These are phyloP conservation scores for Tachycineta bicolor DNA, from an alignment of 2,113 vertebrate species.

Conservation along the genomic window DNA sequence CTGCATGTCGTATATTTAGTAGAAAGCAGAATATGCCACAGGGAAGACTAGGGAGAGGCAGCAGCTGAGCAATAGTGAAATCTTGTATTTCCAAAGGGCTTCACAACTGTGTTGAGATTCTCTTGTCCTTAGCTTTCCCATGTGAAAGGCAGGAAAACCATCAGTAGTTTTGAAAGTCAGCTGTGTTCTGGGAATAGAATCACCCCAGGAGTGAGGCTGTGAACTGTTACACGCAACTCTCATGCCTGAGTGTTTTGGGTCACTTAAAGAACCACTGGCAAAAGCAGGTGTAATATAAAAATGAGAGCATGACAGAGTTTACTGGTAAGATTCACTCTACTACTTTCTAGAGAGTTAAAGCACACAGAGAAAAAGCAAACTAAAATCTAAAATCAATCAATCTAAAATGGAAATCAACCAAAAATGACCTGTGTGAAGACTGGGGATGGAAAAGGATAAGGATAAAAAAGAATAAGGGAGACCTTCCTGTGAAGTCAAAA, in stretches of 20 bases:
- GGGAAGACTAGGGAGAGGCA: neutral
- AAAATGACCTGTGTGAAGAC: neutral
- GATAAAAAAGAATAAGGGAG: neutral
- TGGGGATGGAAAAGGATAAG: neutral
- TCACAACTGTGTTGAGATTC: neutral
- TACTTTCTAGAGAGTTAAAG: neutral
- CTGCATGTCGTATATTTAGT: neutral
- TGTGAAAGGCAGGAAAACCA: neutral
- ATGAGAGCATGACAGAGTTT: neutral
- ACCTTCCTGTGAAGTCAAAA: neutral
- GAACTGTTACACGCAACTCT: neutral
- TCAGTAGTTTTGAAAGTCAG: neutral
- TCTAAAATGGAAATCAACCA: neutral
- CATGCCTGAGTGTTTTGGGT: neutral
- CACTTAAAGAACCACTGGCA: neutral
- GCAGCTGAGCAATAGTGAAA: neutral
- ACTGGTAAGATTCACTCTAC: neutral
- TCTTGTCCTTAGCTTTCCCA: neutral
- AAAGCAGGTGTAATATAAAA: neutral
- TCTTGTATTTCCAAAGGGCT: neutral
- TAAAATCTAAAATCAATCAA: neutral
- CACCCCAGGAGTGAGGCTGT: neutral
- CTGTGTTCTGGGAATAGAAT: neutral
- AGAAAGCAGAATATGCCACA: neutral
- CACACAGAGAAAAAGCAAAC: neutral